phyloP scores from a whole-genome alignment of 2,797 vertebrate species.

The Sphenodon punctatus region DNA sequence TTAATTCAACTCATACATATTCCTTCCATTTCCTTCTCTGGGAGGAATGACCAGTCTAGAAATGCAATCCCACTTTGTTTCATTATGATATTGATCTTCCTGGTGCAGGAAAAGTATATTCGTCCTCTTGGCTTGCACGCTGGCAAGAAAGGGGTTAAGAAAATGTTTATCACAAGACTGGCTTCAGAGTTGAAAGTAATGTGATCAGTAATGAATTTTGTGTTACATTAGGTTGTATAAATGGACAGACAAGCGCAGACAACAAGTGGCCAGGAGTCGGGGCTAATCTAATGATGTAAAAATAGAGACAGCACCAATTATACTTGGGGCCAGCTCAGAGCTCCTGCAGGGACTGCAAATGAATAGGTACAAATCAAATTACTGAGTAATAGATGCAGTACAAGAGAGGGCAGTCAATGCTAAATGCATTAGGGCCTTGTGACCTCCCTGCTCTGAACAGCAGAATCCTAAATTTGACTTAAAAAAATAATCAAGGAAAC shows the following conservation, averaged over 20 bases:
- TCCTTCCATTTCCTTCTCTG: constrained; percentile 69
- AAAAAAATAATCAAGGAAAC: constrained; percentile 85
- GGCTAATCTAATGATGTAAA: constrained; percentile 98
- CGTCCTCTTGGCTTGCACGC: constrained; percentile 56
- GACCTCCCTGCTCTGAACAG: constrained; percentile 89
- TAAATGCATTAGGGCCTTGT: constrained; percentile 98
- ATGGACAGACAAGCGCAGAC: constrained; percentile 93
- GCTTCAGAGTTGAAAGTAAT: constrained; percentile 95
- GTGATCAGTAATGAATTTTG: constrained; percentile 99
- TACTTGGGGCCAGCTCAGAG: constrained; percentile 87
- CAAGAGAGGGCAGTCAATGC: constrained; percentile 95
- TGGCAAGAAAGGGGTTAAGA: constrained; percentile 83
- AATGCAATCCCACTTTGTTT: constrained; percentile 80
- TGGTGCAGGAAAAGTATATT: constrained; percentile 74
- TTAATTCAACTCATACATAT: constrained; percentile 68
- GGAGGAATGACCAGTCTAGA: constrained; percentile 77
- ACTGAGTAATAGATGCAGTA: constrained; percentile 89
- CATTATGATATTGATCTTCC: constrained; percentile 80
- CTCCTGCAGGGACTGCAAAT: constrained; percentile 92
- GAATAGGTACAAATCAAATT: constrained; percentile 93
- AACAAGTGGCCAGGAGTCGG: constrained; percentile 96
- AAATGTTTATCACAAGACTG: constrained; percentile 88
- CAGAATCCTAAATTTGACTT: constrained; percentile 85
- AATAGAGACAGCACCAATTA: constrained; percentile 94
- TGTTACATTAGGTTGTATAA: constrained; percentile 97